A percentile compares a stretch with the other conserved stretches of the same genome.
Evolutionary conservation across 2,888 invertebrate species (phyloP).

Genomic region (Drosophila borborema): DNA sequence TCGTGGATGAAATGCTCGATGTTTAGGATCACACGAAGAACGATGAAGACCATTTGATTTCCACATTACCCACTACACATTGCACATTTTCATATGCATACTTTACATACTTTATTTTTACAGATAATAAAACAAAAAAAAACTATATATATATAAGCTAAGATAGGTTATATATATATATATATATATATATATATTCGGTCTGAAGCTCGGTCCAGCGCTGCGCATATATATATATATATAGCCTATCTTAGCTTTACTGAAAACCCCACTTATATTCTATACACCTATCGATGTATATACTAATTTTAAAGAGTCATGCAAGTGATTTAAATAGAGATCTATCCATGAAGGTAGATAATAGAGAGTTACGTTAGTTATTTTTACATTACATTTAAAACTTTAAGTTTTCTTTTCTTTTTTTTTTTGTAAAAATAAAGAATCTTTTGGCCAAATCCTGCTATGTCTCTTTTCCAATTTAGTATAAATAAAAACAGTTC

Average conservation of each 20-base stretch:
- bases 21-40: conserved; percentile 1
- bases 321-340: neutral
- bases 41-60: conserved; percentile 14
- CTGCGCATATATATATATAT: conserved; percentile 1
- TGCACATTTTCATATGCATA: conserved; percentile 16
- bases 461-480: neutral
- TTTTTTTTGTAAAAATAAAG: neutral
- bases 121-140: neutral
- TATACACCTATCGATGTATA: neutral
- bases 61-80: conserved; percentile 21
- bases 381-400: neutral
- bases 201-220: too few relatives aligned
- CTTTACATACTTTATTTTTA: neutral
- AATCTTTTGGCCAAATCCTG: neutral
- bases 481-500: neutral
- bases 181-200: conserved; percentile 3
- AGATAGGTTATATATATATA: too few relatives aligned
- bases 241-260: neutral
- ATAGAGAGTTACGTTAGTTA: neutral
- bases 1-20: neutral
- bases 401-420: neutral
- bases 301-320: neutral
- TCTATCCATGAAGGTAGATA: neutral
- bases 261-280: neutral
- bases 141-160: neutral